Conservation (phyloP, 2,113 vertebrate genomes). For the Delphinus delphis region DNA sequence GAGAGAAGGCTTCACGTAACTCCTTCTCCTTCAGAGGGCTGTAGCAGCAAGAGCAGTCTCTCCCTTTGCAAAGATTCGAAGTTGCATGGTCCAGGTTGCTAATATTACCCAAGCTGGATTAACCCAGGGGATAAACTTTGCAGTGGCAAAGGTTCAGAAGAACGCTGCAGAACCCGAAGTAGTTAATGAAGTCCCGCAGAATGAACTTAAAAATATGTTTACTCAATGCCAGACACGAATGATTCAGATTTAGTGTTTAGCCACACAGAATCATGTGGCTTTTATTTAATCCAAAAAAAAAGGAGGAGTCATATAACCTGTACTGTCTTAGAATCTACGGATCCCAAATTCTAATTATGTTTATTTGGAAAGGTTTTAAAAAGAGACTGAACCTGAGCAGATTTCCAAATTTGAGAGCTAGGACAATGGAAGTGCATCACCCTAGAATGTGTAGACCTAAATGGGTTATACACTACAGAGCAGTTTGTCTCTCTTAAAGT, state of each 20-base stretch:
- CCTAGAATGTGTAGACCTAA: not conserved
- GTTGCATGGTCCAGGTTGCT: slow-evolving; percentile 98
- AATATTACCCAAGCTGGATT: slow-evolving; percentile 96
- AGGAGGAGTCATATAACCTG: slow-evolving; percentile 66
- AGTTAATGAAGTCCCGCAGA: slow-evolving; percentile 88
- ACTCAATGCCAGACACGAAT: slow-evolving; percentile 99
- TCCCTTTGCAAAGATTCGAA: slow-evolving; percentile 98
- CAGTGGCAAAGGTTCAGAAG: slow-evolving; percentile 98
- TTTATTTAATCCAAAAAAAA: slow-evolving; percentile 82
- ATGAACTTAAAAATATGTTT: slow-evolving; percentile 95
- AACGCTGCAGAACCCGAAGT: slow-evolving; percentile 93
- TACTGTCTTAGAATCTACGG: slow-evolving; percentile 68
- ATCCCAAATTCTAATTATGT: slow-evolving; percentile 63
- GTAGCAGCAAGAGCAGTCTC: slow-evolving; percentile 94
- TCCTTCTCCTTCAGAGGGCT: slow-evolving; percentile 91
- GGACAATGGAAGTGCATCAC: slow-evolving; percentile 8
- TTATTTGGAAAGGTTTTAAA: slow-evolving; percentile 58
- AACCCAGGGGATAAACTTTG: slow-evolving; percentile 95
- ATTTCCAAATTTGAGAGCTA: slow-evolving; percentile 58
- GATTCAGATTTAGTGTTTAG: slow-evolving; percentile 93
- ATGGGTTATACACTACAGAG: slow-evolving; percentile 72
- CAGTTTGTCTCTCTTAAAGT: slow-evolving; percentile 51
- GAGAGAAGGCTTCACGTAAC: slow-evolving; percentile 81
- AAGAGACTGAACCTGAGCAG: slow-evolving; percentile 62
- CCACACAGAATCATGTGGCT: slow-evolving; percentile 66